Conservation (phyloP, 2,888 invertebrate species). For the Melanargia galathea region DNA sequence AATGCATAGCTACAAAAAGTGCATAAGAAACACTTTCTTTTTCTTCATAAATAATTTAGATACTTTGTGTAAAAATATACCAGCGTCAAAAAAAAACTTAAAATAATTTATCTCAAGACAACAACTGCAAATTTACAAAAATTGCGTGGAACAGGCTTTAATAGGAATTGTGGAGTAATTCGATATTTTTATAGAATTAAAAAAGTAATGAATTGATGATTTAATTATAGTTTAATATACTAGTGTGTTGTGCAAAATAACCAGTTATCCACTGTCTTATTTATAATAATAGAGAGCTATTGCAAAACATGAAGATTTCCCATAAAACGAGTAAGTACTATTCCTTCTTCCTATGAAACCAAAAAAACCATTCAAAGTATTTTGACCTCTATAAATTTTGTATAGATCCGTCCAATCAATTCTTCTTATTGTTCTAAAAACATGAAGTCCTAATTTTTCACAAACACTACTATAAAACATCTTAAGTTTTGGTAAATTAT, state of each 20-base stretch:
- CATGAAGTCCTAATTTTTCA: conserved; percentile 29
- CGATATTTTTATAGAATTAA: conserved; percentile 46
- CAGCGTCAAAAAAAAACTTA: conserved; percentile 20
- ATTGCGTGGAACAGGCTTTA: conserved; percentile 74
- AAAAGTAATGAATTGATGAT: conserved; percentile 40
- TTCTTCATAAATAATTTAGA: too few relatives aligned
- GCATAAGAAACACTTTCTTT: too few relatives aligned
- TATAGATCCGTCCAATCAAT: conserved; percentile 1
- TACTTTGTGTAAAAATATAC: too few relatives aligned
- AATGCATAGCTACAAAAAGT: too few relatives aligned
- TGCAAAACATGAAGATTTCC: not conserved
- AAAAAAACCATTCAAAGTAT: not conserved
- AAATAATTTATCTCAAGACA: conserved; percentile 42
- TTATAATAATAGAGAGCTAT: not conserved
- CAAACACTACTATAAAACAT: too few relatives aligned
- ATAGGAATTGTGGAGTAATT: conserved; percentile 53
- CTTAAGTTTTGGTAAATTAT: too few relatives aligned
- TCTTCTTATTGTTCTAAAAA: not conserved
- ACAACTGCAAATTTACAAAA: conserved; percentile 43
- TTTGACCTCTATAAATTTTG: not conserved
- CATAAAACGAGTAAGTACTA: not conserved
- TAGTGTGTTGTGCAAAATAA: conserved; percentile 21
- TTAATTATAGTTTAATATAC: conserved; percentile 53
- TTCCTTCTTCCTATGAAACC: not conserved
- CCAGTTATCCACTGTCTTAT: not conserved